A percentile compares a stretch with the other conserved stretches of the same genome.
Evolutionary conservation across 2,888 invertebrate genomes (phyloP).

Genomic region (Calameuta filiformis): DNA sequence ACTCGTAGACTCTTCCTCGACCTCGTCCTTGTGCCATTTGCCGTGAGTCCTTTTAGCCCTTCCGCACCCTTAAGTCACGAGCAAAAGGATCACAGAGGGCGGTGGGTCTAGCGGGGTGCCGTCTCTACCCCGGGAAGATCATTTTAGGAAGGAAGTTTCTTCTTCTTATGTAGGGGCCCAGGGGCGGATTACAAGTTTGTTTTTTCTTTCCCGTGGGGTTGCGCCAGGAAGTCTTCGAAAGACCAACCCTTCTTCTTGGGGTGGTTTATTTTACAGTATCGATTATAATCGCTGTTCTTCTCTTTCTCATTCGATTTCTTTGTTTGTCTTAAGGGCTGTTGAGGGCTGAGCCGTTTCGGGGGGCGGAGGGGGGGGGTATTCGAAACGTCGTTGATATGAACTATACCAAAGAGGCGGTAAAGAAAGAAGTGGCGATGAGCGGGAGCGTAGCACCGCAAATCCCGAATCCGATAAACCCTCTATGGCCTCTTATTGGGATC

Average conservation of each 20-base stretch:
- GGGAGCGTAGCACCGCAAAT: slow-evolving; percentile 44
- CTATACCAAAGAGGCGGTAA: slow-evolving; percentile 35
- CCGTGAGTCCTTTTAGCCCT: background rate
- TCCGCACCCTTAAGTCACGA: background rate
- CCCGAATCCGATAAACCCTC: slow-evolving; percentile 52
- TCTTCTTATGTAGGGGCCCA: slow-evolving; percentile 38
- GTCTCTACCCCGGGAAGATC: background rate
- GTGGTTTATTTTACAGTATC: background rate
- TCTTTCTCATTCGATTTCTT: background rate
- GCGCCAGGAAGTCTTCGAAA: background rate
- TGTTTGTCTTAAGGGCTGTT: background rate
- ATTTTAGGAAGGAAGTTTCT: background rate
- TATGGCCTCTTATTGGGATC: slow-evolving; percentile 51
- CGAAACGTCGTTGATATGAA: slow-evolving; percentile 8
- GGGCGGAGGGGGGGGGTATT: background rate
- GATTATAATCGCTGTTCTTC: background rate
- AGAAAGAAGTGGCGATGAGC: slow-evolving; percentile 39
- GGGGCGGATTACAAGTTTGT: slow-evolving; percentile 49
- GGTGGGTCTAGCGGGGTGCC: background rate
- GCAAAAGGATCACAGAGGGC: background rate
- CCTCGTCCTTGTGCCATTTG: background rate
- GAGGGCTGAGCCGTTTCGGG: background rate
- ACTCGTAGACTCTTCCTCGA: background rate
- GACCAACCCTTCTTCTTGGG: background rate
- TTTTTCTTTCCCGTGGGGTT: slow-evolving; percentile 33